Evolutionary conservation across 1,140 invertebrate genomes (phyloP), one percentile per base, ranked within the genome.

Genomic region (Temnothorax longispinosus): DNA sequence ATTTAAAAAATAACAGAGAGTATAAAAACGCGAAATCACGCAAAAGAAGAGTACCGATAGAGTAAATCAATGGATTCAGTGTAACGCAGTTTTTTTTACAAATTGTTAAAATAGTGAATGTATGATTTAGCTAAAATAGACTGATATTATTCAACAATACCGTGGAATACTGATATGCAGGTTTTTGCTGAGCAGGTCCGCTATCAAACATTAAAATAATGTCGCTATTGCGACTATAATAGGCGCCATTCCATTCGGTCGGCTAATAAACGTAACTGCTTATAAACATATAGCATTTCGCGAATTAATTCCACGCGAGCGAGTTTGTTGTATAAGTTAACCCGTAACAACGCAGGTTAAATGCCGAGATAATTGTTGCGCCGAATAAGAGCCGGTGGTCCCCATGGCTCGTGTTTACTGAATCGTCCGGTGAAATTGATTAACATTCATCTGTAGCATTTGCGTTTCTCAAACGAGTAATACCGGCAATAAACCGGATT

Each of bases 301-400:
- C 13, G 47, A 35, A 35, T 69, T 81, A 27, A 27, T 27, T 27
- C 27, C 27, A 27, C 80, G 54, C 47, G 27, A 5, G 41, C 27
- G 18, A 60, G 56, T 74, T 84, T 84, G 32, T 84, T 74, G n/a
- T 84, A 21, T 38, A 50, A 74, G 27, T 84, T 74, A 75, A 84
- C 80, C 56, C 69, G 27, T 50, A 50, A 84, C 35, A 75, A 84
- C 21, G 7, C 67, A 11, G 69, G 80, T 84, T 75, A 84, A 84
- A 84, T 35, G 13, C 54, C 18, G 41, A 60, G 41, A 75, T 84
- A 75, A 84, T 84, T 84, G 69, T 60, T 35, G 41, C 27, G 44
- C 44, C 69, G 56, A 60, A 75, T 75, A 84, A 84, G 27, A 82
- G 65, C 8, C 21, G 13, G n/a, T 5, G 11, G 27, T 62, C 15